phyloP scores from a whole-genome alignment of 2,113 vertebrate genomes.

The Asarcornis scutulata region DNA sequence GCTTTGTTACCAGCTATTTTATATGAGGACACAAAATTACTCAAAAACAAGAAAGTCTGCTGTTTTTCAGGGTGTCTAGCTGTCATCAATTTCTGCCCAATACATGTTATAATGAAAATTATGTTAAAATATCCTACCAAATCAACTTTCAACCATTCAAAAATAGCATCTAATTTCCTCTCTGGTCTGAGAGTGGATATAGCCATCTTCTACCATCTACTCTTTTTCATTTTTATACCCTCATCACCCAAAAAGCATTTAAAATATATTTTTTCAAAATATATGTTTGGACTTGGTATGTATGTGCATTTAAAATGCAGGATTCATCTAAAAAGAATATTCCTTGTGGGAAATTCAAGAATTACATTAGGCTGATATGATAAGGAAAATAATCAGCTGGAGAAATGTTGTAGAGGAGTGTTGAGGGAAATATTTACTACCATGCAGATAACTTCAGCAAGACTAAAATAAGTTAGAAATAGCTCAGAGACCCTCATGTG shows the following conservation, averaged over 20 bases:
- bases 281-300: neutral
- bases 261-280: slow-evolving; percentile 4
- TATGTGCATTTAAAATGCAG: neutral
- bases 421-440: neutral
- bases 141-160: neutral
- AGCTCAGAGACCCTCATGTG: neutral
- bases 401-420: neutral
- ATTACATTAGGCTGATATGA: neutral
- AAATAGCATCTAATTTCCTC: neutral
- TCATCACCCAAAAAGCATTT: neutral
- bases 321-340: neutral
- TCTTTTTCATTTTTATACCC: neutral
- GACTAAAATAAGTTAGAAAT: neutral
- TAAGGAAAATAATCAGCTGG: neutral
- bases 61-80: fast-evolving
- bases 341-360: neutral
- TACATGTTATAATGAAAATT: neutral
- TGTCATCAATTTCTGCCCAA: neutral
- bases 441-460: neutral
- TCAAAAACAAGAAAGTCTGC: neutral
- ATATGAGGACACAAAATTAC: neutral
- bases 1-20: neutral
- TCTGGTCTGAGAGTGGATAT: neutral
- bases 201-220: neutral
- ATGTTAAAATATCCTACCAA: neutral